Percentiles rank a stretch among this genome's conserved stretches.
These are phyloP conservation scores for Eulithis testata DNA, from an alignment of 2,888 invertebrate species.

Conservation along the genomic window DNA sequence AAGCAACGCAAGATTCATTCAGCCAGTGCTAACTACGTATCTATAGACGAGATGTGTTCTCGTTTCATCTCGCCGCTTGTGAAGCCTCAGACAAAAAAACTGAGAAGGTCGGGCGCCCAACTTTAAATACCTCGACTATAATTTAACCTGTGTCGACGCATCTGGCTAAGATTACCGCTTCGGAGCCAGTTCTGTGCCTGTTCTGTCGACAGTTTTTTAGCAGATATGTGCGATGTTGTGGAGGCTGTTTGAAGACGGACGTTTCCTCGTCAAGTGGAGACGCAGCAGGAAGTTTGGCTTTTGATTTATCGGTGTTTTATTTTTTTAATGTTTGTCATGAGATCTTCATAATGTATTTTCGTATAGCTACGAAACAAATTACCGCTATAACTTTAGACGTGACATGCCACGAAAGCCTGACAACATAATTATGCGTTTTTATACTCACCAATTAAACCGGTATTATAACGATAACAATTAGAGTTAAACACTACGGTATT, in stretches of 20 bases:
- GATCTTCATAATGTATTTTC: not conserved
- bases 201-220: constrained; percentile 38
- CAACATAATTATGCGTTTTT: constrained; percentile 21
- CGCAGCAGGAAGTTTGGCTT: constrained; percentile 26
- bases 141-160: constrained; percentile 27
- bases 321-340: not conserved
- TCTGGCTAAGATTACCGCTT: constrained; percentile 47
- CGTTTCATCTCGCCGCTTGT: constrained; percentile 3
- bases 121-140: constrained; percentile 25
- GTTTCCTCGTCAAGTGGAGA: constrained; percentile 16
- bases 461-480: constrained; percentile 33
- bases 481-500: constrained; percentile 24
- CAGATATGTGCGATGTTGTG: constrained; percentile 41
- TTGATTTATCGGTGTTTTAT: constrained; percentile 17
- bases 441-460: constrained; percentile 32
- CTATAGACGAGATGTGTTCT: not conserved
- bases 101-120: constrained; percentile 49
- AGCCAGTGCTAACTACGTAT: not conserved
- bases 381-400: constrained; percentile 4
- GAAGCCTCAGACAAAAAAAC: constrained; percentile 3
- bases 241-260: constrained; percentile 31
- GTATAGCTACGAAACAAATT: not conserved
- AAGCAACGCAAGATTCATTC: too few relatives aligned
- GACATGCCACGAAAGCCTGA: not conserved
- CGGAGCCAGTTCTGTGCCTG: constrained; percentile 49